These are phyloP conservation scores for Coenonympha arcania DNA, from an alignment of 2,888 invertebrate species.

Conservation along the genomic window DNA sequence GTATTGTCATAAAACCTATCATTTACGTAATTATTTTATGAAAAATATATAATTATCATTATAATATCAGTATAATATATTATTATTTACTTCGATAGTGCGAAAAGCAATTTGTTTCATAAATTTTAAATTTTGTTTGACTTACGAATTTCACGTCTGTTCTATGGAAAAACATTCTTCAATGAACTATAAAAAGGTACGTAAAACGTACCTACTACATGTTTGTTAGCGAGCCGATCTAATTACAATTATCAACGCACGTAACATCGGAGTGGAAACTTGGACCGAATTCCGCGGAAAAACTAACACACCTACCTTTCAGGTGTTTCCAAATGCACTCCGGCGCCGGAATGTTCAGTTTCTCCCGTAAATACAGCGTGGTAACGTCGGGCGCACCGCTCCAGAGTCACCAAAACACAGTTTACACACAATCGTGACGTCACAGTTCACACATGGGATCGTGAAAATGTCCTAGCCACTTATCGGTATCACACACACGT, in stretches of 20 bases:
- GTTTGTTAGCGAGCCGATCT: not conserved
- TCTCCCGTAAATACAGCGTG: slow-evolving; percentile 52
- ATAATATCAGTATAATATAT: no score
- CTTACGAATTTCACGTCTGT: not conserved
- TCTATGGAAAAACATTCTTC: not conserved
- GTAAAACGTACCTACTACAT: not conserved
- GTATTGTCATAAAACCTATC: no score
- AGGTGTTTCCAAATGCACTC: slow-evolving; percentile 68
- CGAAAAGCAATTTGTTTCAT: not conserved
- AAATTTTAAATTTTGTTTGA: no score
- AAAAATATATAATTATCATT: no score
- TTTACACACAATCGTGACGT: slow-evolving; percentile 42
- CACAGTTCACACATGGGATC: no score
- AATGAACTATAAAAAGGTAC: not conserved
- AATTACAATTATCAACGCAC: slow-evolving; percentile 9
- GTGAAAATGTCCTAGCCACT: slow-evolving; percentile 51
- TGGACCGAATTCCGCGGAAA: slow-evolving; percentile 48
- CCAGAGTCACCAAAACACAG: slow-evolving; percentile 29
- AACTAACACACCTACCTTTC: slow-evolving; percentile 50
- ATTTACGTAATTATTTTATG: no score
- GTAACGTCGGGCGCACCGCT: slow-evolving; percentile 54
- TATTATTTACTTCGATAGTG: no score
- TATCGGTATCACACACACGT: no score
- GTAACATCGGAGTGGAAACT: slow-evolving; percentile 32
- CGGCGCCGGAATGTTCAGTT: slow-evolving; percentile 63